These are phyloP conservation scores for Acanthacorydalis orientalis DNA, from an alignment of 2,888 invertebrate species.

Conservation along the genomic window DNA sequence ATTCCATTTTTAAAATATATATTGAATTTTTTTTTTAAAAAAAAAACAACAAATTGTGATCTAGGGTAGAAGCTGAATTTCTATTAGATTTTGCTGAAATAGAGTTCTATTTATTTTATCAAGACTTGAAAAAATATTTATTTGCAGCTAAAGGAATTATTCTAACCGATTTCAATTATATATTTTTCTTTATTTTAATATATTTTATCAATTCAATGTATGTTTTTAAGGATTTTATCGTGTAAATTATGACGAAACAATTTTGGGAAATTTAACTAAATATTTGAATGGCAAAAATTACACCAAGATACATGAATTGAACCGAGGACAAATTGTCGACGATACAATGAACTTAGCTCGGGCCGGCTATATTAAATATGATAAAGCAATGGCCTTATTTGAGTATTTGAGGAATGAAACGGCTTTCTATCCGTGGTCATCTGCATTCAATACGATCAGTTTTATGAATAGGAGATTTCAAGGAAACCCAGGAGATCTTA, in stretches of 20 bases:
- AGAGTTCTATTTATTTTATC: no score
- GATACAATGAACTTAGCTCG: slow-evolving; percentile 64
- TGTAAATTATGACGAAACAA: slow-evolving; percentile 43
- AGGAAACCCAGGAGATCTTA: no score
- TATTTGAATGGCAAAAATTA: slow-evolving; percentile 29
- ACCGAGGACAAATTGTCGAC: slow-evolving; percentile 62
- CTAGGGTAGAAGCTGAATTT: no score
- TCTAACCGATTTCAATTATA: no score
- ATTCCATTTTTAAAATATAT: no score
- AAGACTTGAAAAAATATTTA: no score
- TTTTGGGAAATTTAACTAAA: slow-evolving; percentile 34
- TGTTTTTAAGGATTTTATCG: slow-evolving; percentile 45
- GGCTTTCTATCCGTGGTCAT: slow-evolving; percentile 64
- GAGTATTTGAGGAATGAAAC: slow-evolving; percentile 50
- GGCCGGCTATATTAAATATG: slow-evolving; percentile 40
- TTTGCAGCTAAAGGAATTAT: no score
- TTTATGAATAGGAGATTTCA: no score
- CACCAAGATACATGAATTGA: slow-evolving; percentile 38
- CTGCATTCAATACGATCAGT: slow-evolving; percentile 26
- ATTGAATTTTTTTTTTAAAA: neutral
- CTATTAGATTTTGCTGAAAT: no score
- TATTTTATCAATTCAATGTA: no score
- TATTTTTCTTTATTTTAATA: no score
- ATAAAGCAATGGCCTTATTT: slow-evolving; percentile 43
- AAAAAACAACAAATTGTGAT: neutral